These are phyloP conservation scores for Cynopterus sphinx DNA, from an alignment of 2,797 vertebrate genomes.

Conservation along the genomic window DNA sequence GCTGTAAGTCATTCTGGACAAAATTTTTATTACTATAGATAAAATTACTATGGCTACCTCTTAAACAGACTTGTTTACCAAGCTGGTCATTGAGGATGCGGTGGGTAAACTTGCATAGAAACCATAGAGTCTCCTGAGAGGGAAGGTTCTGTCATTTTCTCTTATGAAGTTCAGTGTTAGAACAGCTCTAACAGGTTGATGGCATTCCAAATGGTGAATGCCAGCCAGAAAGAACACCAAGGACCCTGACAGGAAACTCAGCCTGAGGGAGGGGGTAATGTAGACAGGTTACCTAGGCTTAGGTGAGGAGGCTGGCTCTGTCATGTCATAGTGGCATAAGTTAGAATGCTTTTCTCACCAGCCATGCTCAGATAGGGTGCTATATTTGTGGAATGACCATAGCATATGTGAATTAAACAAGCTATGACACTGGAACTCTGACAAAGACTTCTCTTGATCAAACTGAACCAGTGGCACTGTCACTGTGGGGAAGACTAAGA, in stretches of 20 bases:
- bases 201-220: background rate
- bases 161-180: background rate
- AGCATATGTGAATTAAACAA: background rate
- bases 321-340: background rate
- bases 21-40: background rate
- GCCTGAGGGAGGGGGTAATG: background rate
- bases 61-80: background rate
- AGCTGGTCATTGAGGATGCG: no score
- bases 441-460: background rate
- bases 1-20: background rate
- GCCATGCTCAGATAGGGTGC: background rate
- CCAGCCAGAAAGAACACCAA: background rate
- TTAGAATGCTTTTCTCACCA: background rate
- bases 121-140: background rate
- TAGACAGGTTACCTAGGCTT: background rate
- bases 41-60: background rate
- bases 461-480: background rate
- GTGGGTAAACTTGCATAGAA: background rate
- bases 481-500: background rate
- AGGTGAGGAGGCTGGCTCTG: background rate
- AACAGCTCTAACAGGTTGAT: background rate
- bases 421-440: background rate
- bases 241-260: background rate
- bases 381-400: background rate
- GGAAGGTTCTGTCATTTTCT: background rate